Base-by-base conservation (phyloP, 1,140 invertebrate genomes). In the Hormaphis cornu region DNA sequence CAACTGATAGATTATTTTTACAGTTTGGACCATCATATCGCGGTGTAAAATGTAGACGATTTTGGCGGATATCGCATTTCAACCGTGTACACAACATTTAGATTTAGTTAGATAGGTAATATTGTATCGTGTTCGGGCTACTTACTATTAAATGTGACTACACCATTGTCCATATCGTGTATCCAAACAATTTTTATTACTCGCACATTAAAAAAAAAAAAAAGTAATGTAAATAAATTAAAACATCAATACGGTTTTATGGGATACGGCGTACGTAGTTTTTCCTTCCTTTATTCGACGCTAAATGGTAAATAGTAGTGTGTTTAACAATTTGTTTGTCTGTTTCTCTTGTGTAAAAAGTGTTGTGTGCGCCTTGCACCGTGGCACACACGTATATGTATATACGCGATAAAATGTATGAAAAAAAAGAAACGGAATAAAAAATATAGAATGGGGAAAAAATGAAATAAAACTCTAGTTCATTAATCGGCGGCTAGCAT, bases 401-500 rank as follows among this genome's bases (percentile, higher is more conserved):
- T 12, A 33, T 56, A 56, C 24, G 18, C 22, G 53, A 37, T 37
- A 16, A 42, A 37, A 56, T 37, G 37, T 37, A 56, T 37, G 22
- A 35, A n/a, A 42, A 33, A 33, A 33, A 33, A 33, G 4, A 33
- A 33, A 33, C n/a, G 5, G 16, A 16, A 30, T 53, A 5, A 16
- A 53, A 53, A 30, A 30, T 1, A n/a, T 10, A 53, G 26, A 35
- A 26, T n/a, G 35, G 28, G 44, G 24, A 37, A 44, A 61, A 44
- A 44, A 44, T 22, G 2, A 50, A 46, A 20, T 48, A 63, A 63
- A 48, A 63, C 18, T 63, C 42, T 48, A 63, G 59, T 63, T 63
- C 59, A 63, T 63, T 63, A 63, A 63, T 63, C 59, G 59, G 44
- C 42, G 40, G 59, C 24, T 18, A 18, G 44, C 44, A 63, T 63